Conservation (phyloP, 2,888 invertebrate species). For the Tricholauxania praeusta region DNA sequence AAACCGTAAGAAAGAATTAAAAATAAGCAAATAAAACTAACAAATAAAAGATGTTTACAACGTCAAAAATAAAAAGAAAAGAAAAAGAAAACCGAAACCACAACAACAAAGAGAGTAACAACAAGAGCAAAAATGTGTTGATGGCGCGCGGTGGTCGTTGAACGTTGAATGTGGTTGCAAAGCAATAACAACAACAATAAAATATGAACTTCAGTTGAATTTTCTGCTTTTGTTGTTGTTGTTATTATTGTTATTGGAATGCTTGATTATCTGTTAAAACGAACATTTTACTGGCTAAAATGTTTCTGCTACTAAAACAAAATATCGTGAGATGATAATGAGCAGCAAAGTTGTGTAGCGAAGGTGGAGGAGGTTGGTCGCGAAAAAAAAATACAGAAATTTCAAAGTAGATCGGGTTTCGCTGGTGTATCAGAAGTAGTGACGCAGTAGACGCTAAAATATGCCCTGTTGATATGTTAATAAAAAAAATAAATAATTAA, state of each 20-base stretch:
- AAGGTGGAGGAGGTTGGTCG: no score
- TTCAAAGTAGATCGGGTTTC: no score
- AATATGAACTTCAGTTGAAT: neutral
- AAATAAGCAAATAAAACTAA: neutral
- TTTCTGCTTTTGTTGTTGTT: neutral
- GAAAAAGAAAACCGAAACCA: no score
- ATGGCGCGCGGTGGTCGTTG: constrained; percentile 2
- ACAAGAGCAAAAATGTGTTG: no score
- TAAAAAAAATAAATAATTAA: no score
- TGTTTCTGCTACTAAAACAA: neutral
- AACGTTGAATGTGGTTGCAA: constrained; percentile 15
- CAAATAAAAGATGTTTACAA: neutral
- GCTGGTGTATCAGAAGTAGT: no score
- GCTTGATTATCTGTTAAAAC: neutral
- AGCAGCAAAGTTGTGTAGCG: no score
- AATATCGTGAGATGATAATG: no score
- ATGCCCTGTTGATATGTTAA: no score
- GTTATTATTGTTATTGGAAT: neutral
- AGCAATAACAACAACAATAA: neutral
- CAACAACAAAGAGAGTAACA: no score
- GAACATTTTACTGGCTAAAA: neutral
- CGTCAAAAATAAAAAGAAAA: neutral
- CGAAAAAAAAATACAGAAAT: no score
- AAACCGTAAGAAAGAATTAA: neutral
- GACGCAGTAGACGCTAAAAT: no score